Percentiles rank a stretch among this genome's conserved stretches.
These are phyloP conservation scores for Pogonomyrmex barbatus DNA, from an alignment of 1,140 invertebrate species.

Conservation along the genomic window DNA sequence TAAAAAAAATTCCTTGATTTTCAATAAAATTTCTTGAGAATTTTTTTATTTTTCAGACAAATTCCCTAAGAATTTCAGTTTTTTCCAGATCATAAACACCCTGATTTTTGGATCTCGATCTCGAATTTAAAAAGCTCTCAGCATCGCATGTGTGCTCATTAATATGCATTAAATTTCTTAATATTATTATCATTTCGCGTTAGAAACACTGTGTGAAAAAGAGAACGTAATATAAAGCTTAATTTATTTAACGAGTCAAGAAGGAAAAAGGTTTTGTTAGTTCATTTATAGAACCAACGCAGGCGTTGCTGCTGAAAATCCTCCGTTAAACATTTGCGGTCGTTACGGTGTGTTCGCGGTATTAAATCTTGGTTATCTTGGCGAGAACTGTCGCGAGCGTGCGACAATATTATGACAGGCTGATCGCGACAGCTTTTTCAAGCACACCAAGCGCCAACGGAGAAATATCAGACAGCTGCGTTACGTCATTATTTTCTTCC, in stretches of 20 bases:
- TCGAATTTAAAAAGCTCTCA: background rate
- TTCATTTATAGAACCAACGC: background rate
- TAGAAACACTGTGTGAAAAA: background rate
- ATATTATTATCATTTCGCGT: background rate
- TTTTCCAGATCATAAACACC: no score
- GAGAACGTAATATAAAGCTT: background rate
- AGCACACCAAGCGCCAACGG: constrained; percentile 23
- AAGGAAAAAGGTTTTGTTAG: background rate
- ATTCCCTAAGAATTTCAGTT: no score
- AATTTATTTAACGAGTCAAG: background rate
- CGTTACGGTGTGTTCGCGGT: background rate
- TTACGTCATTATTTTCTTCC: constrained; percentile 54
- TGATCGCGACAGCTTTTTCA: constrained; percentile 35
- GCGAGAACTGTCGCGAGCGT: background rate
- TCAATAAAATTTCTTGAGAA: no score
- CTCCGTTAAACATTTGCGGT: constrained; percentile 13
- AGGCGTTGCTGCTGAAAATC: background rate
- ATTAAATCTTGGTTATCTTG: constrained; percentile 52
- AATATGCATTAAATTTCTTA: background rate
- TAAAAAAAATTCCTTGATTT: no score
- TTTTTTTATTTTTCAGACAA: no score
- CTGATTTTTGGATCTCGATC: constrained; percentile 5
- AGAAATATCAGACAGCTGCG: constrained; percentile 38
- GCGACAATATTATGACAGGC: constrained; percentile 46
- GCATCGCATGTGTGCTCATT: background rate